phyloP scores from a whole-genome alignment of 2,888 invertebrate species.

The Heliconius cydno region DNA sequence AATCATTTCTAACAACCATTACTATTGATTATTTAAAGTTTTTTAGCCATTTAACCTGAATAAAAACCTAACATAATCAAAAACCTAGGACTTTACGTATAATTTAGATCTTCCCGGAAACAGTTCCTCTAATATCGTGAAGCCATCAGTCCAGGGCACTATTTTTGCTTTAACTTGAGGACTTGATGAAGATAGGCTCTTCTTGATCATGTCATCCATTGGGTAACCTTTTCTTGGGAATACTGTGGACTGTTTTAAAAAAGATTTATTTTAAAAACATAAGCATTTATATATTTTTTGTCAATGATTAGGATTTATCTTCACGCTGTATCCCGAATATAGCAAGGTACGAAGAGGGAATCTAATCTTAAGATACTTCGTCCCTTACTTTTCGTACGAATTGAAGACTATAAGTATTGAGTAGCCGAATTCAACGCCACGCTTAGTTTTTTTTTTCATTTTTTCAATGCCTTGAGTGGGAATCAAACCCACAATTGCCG shows the following conservation, averaged over 20 bases:
- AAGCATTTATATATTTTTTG: not conserved
- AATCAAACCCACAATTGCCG: not conserved
- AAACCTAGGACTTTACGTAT: not conserved
- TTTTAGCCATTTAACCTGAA: not conserved
- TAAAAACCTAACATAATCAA: not conserved
- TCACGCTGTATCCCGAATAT: not conserved
- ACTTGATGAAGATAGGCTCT: constrained; percentile 56
- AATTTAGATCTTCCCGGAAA: constrained; percentile 54
- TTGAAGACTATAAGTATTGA: not conserved
- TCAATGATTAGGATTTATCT: too few species aligned
- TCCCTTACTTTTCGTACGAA: not conserved
- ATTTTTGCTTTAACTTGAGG: constrained; percentile 66
- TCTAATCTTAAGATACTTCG: not conserved
- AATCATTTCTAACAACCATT: not conserved
- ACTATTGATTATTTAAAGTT: too few species aligned
- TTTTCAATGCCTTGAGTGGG: not conserved
- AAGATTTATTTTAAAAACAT: not conserved
- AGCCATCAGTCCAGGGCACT: constrained; percentile 69
- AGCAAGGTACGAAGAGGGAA: not conserved
- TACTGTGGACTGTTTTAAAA: constrained; percentile 62
- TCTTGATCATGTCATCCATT: constrained; percentile 66
- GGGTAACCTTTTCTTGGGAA: constrained; percentile 73
- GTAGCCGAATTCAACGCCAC: not conserved
- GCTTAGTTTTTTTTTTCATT: not conserved
- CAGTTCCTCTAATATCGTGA: constrained; percentile 61